Evolutionary conservation across 2,113 vertebrate species (phyloP), one percentile per base, ranked within the genome.

Genomic region (Oenanthe melanoleuca): DNA sequence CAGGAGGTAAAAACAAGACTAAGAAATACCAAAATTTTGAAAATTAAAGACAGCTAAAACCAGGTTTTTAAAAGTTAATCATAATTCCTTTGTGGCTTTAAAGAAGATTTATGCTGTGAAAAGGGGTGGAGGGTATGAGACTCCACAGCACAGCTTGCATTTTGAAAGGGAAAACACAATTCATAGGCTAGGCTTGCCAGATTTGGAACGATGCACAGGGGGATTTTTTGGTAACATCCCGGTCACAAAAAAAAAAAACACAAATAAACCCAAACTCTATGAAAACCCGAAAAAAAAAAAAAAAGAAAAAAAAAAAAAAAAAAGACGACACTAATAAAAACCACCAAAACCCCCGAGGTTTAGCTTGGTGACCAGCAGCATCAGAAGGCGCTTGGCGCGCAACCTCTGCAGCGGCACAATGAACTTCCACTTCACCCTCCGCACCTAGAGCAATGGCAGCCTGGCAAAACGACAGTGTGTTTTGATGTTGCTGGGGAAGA

Each of bases 401-500:
- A 45, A 47, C 28, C 75, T 57, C 52, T 1, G 6, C 74, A 42
- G 40, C 10, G 1, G 49, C 8, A 23, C 29, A 44, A 7, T 4
- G 14, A 33, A 64, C 70, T 57, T 44, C 57, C 40, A 21, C 57
- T 70, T 34, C 1, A 47, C 37, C 2, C 63, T 18, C 16, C 0
- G 23, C 34, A 31, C 40, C 66, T 14, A 60, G 81, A 49, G 45
- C 45, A 86, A 59, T 5, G 45, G 57, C 74, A 94, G 90, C 73
- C 56, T 63, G 79, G 66, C 57, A 59, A 49, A 87, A 66, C 3
- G 31, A 89, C 86, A 57, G 61, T 4, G 50, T 72, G 31, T 84
- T 61, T 37, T 49, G 55, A 47, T 78, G 70, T 90, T 85, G 84
- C 86, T 67, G 52, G 73, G 89, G 94, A 88, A 92, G 72, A 89